These are phyloP conservation scores for Tridacna gigas DNA, from an alignment of 2,888 invertebrate genomes.

Conservation along the genomic window DNA sequence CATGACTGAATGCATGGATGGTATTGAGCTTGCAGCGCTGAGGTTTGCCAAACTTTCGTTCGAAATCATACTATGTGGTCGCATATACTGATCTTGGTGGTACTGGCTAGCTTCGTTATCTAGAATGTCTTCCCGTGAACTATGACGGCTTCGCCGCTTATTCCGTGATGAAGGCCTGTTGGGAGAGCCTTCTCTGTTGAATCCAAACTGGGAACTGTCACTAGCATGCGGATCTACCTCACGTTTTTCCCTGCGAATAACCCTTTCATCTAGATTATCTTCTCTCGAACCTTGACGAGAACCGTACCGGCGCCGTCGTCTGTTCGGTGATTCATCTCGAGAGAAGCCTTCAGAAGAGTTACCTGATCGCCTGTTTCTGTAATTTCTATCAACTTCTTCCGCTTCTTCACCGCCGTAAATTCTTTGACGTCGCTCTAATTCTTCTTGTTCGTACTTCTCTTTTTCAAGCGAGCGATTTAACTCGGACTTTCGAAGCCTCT, in stretches of 20 bases:
- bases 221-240: slow-evolving; percentile 68
- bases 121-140: slow-evolving; percentile 75
- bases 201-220: slow-evolving; percentile 73
- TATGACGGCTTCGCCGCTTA: slow-evolving; percentile 68
- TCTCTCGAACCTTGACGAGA: slow-evolving; percentile 76
- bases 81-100: slow-evolving; percentile 58
- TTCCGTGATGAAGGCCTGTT: slow-evolving; percentile 68
- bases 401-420: slow-evolving; percentile 63
- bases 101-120: slow-evolving; percentile 62
- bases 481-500: slow-evolving; percentile 91
- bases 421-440: slow-evolving; percentile 54
- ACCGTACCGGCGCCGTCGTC: slow-evolving; percentile 64
- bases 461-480: slow-evolving; percentile 88
- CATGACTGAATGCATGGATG: slow-evolving; percentile 70
- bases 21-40: slow-evolving; percentile 68
- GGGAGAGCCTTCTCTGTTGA: slow-evolving; percentile 78
- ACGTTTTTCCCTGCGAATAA: slow-evolving; percentile 63
- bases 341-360: slow-evolving; percentile 77
- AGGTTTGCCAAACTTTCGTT: slow-evolving; percentile 72
- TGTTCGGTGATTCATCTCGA: slow-evolving; percentile 76
- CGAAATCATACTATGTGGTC: slow-evolving; percentile 73
- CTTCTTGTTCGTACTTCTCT: slow-evolving; percentile 55
- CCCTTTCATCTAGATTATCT: slow-evolving; percentile 74
- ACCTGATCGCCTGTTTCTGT: slow-evolving; percentile 51
- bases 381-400: slow-evolving; percentile 39